Percentiles rank a stretch among this genome's conserved stretches.
These are phyloP conservation scores for Nannoperca australis DNA, from an alignment of 2,797 vertebrate species.

Conservation along the genomic window DNA sequence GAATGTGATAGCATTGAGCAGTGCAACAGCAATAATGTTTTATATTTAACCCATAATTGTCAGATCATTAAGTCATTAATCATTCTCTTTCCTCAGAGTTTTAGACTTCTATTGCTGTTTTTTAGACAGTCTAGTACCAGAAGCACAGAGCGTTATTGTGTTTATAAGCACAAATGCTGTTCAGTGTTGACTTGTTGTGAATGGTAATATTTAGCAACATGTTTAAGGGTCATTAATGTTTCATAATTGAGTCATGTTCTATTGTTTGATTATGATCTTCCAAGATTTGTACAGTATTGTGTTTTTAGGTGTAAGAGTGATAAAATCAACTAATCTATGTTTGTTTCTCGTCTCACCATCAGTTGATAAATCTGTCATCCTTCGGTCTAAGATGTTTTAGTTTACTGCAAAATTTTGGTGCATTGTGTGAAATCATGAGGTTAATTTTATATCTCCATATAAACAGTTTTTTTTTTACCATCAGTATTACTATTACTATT, in stretches of 20 bases:
- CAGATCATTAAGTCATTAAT: conserved; percentile 32
- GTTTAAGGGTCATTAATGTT: conserved; percentile 46
- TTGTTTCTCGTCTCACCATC: conserved; percentile 57
- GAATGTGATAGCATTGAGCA: conserved; percentile 63
- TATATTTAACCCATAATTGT: conserved; percentile 45
- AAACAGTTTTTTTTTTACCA: background rate
- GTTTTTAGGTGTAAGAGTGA: conserved; percentile 64
- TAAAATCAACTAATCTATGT: conserved; percentile 54
- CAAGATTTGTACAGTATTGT: conserved; percentile 58
- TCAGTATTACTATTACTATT: background rate
- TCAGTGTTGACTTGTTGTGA: conserved; percentile 43
- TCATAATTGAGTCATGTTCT: conserved; percentile 40
- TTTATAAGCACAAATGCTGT: conserved; percentile 65
- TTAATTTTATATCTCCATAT: background rate
- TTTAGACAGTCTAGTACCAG: conserved; percentile 30
- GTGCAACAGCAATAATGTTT: conserved; percentile 59
- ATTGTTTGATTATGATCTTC: conserved; percentile 49
- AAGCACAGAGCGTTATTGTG: conserved; percentile 62
- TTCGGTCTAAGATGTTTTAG: conserved; percentile 16
- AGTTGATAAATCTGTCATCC: conserved; percentile 29
- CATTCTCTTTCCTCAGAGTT: conserved; percentile 8
- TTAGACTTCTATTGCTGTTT: conserved; percentile 24
- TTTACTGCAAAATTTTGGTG: background rate
- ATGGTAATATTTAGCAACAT: conserved; percentile 33
- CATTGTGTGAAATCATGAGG: background rate